phyloP scores from a whole-genome alignment of 2,113 vertebrate genomes.

The Oncorhynchus keta region DNA sequence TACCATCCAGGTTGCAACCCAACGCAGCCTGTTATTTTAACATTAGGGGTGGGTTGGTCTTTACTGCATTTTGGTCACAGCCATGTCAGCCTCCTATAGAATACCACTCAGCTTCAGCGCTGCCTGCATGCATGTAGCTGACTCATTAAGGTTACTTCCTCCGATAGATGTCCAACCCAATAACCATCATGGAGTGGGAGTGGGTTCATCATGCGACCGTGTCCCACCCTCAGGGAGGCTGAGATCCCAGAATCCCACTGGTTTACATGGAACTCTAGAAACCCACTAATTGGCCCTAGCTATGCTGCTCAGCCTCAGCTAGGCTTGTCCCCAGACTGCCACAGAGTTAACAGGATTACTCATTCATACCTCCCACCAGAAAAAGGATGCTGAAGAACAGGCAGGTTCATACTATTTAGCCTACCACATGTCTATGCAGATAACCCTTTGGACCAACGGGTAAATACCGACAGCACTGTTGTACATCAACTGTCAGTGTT shows the following conservation, averaged over 20 bases:
- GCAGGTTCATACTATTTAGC: neutral
- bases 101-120: no score
- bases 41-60: no score
- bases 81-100: no score
- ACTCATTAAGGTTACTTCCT: neutral
- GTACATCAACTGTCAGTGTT: neutral
- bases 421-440: neutral
- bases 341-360: neutral
- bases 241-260: constrained; percentile 1
- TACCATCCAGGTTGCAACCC: no score
- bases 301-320: neutral
- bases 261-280: neutral
- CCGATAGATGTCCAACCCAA: neutral
- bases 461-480: neutral
- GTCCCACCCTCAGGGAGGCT: neutral
- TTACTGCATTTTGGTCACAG: no score
- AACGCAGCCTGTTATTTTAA: no score
- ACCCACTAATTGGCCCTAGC: neutral
- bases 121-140: constrained; percentile 1
- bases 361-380: no score
- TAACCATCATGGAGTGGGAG: neutral
- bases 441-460: neutral
- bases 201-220: neutral
- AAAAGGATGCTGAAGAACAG: constrained; percentile 3
- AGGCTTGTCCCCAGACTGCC: neutral